Percentiles rank a stretch among this genome's conserved stretches.
These are phyloP conservation scores for Okapia johnstoni DNA, from an alignment of 2,113 vertebrate genomes.

Conservation along the genomic window DNA sequence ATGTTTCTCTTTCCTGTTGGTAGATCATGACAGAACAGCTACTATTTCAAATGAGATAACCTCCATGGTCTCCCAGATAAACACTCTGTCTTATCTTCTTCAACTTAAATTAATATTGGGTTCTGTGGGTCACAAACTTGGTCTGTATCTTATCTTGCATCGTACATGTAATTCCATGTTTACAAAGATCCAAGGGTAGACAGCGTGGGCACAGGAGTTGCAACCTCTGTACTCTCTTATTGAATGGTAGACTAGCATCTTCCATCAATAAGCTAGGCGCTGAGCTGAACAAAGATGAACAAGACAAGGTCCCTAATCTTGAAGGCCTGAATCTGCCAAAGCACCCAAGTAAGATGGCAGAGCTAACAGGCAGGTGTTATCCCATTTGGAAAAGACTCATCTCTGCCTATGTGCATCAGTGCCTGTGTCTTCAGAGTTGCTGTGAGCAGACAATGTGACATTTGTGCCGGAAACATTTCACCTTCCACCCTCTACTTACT, in stretches of 20 bases:
- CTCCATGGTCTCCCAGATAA: neutral
- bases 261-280: neutral
- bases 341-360: neutral
- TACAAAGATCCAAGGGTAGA: neutral
- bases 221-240: accelerated
- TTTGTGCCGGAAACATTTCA: accelerated
- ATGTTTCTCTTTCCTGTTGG: neutral
- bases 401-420: accelerated
- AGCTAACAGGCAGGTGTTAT: accelerated
- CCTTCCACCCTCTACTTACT: neutral
- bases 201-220: neutral
- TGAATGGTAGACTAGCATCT: neutral
- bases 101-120: slow-evolving; percentile 12
- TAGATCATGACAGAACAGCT: neutral
- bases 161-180: neutral
- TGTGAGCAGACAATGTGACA: accelerated
- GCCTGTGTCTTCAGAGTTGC: too few species aligned
- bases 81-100: neutral
- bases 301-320: accelerated
- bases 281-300: neutral
- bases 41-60: neutral
- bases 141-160: neutral
- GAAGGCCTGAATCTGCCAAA: neutral
- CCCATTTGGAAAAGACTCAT: neutral
- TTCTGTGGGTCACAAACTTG: neutral